These are phyloP conservation scores for Elephas maximus DNA, from an alignment of 2,113 vertebrate species.

Conservation along the genomic window DNA sequence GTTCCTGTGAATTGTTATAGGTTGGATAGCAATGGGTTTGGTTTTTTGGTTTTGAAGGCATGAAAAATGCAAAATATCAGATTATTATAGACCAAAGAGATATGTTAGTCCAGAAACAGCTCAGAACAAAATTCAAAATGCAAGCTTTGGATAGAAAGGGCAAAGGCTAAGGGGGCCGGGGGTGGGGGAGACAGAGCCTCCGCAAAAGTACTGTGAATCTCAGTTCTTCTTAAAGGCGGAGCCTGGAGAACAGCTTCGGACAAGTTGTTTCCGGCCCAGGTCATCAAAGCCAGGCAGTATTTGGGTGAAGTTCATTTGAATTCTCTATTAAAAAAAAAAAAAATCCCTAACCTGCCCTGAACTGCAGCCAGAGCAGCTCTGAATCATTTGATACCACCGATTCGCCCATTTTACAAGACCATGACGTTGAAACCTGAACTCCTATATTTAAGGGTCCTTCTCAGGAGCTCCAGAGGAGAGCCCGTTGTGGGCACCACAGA, in stretches of 20 bases:
- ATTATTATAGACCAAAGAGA: background rate
- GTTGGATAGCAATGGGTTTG: too few species aligned
- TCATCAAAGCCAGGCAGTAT: conserved; percentile 39
- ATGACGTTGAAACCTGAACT: conserved; percentile 40
- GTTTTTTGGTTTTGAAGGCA: background rate
- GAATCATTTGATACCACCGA: conserved; percentile 46
- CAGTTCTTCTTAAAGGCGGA: conserved; percentile 41
- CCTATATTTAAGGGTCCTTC: conserved; percentile 70
- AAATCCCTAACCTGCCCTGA: conserved; percentile 24
- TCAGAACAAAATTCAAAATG: background rate
- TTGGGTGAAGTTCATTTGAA: conserved; percentile 49
- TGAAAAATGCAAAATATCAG: background rate
- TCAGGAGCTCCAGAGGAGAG: conserved; percentile 70
- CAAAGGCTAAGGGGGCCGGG: background rate
- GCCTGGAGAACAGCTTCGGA: conserved; percentile 15
- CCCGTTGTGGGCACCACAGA: conserved; percentile 63
- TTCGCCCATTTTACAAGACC: conserved; percentile 32
- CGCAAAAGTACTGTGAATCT: background rate
- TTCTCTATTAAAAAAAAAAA: background rate
- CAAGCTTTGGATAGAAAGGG: background rate
- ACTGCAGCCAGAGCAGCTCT: background rate
- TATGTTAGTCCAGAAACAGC: background rate
- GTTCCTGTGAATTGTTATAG: too few species aligned
- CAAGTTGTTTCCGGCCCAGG: conserved; percentile 39
- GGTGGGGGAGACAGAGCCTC: background rate